Conservation (phyloP, 2,797 vertebrate species). For the Philypnodon macrostomus region DNA sequence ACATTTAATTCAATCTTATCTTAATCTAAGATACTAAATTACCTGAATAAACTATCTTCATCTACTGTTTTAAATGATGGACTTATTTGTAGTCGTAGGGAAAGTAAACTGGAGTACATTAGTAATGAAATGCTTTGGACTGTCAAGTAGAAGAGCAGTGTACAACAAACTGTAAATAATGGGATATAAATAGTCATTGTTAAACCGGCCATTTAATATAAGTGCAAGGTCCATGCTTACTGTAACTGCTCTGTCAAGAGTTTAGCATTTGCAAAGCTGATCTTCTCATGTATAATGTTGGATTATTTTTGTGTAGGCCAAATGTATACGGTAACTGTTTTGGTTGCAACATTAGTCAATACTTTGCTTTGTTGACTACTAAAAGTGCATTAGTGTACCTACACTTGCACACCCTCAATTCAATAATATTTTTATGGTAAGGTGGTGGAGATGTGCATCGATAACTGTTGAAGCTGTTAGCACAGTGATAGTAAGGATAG, state of each 20-base stretch:
- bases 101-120: not conserved
- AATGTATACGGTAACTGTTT: constrained; percentile 1
- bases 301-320: constrained; percentile 8
- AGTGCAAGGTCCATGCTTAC: not conserved
- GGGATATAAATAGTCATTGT: no score
- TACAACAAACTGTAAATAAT: not conserved
- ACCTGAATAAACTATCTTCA: constrained; percentile 56
- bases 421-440: constrained; percentile 1
- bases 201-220: not conserved
- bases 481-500: constrained; percentile 42
- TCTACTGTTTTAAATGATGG: constrained; percentile 40
- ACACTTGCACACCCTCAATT: no score
- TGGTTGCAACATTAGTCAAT: not conserved
- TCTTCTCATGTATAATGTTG: not conserved
- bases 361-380: not conserved
- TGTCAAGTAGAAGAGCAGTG: not conserved
- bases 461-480: constrained; percentile 32
- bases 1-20: constrained; percentile 53
- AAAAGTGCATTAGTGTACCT: not conserved
- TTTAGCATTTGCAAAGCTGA: not conserved
- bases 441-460: constrained; percentile 14
- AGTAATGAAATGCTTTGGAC: no score
- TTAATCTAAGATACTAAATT: constrained; percentile 57
- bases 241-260: not conserved
- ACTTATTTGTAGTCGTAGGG: constrained; percentile 22